Base-by-base conservation (phyloP, 2,797 vertebrate genomes). In the Hippoglossus hippoglossus region DNA sequence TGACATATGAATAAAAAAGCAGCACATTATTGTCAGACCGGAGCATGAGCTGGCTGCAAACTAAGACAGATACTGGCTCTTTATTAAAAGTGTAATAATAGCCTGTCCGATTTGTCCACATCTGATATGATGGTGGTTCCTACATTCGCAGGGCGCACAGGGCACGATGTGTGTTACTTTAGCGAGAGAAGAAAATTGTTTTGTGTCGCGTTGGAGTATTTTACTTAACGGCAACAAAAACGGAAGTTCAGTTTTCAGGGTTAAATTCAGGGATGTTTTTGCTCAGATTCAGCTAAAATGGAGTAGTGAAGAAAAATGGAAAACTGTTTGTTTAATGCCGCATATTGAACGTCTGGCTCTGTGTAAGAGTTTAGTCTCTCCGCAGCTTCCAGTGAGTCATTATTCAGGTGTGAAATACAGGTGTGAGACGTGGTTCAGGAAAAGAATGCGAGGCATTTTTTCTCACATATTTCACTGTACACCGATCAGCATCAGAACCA, bases 141-240 rank as follows among this genome's bases (percentile, higher is more conserved):
- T 46, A 6, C 44, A 12, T 11, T 75, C 51, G 67, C 34, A 15
- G 64, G 71, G 60, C 63, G 63, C 49, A 18, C 26, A 50, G 57
- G 24, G 53, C 65, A 58, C 5, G 78, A 79, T 64, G 61, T 71
- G 74, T 73, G 34, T 86, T 73, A 21, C 51, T 63, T 79, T 66
- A 59, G 67, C 68, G 51, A 61, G 68, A 80, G 54, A 67, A 41
- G 69, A 62, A 72, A 82, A 79, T 68, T 5, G 19, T 78, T 81
- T 75, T 47, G 46, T 67, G 54, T 57, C 63, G 55, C 57, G 86
- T 85, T 67, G 87, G 84, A 71, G 67, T 67, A 31, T 79, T 87
- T 79, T 71, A 72, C 55, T 81, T 54, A 73, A 36, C 46, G 7
- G 54, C 7, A 69, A 53, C 44, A 53, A 77, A 46, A 19, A 8